phyloP scores from a whole-genome alignment of 2,797 vertebrate species.

The Bovichtus variegatus region DNA sequence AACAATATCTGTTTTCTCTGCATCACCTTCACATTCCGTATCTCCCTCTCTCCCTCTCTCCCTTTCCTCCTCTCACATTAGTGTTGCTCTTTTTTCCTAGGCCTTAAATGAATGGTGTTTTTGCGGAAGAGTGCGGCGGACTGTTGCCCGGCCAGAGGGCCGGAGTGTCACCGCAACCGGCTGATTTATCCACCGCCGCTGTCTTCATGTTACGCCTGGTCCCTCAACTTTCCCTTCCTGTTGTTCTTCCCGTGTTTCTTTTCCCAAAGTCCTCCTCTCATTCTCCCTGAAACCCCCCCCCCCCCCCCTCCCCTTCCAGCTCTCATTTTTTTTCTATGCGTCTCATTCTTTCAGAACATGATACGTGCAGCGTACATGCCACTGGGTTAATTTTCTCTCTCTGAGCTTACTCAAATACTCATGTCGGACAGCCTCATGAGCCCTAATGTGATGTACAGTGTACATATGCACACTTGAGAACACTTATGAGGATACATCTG shows the following conservation, averaged over 20 bases:
- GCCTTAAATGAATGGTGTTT: slow-evolving; percentile 82
- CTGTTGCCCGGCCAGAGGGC: slow-evolving; percentile 72
- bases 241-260: slow-evolving; percentile 87
- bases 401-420: slow-evolving; percentile 40
- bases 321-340: slow-evolving; percentile 70
- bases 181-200: slow-evolving; percentile 86
- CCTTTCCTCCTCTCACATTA: slow-evolving; percentile 31
- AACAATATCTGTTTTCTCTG: slow-evolving; percentile 46
- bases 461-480: slow-evolving; percentile 43
- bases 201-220: slow-evolving; percentile 85
- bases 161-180: slow-evolving; percentile 74
- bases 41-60: slow-evolving; percentile 41
- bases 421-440: slow-evolving; percentile 30
- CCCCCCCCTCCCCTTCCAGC: slow-evolving; percentile 27
- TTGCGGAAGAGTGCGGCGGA: slow-evolving; percentile 81
- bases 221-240: slow-evolving; percentile 86
- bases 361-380: slow-evolving; percentile 57
- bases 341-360: slow-evolving; percentile 66
- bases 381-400: slow-evolving; percentile 58
- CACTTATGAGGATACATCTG: slow-evolving; percentile 57
- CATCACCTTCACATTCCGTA: slow-evolving; percentile 36
- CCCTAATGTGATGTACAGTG: slow-evolving; percentile 41
- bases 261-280: slow-evolving; percentile 78
- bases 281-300: slow-evolving; percentile 59
- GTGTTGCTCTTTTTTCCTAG: slow-evolving; percentile 56